Base-by-base conservation (phyloP, 2,113 vertebrate species). In the Salvelinus sp. region DNA sequence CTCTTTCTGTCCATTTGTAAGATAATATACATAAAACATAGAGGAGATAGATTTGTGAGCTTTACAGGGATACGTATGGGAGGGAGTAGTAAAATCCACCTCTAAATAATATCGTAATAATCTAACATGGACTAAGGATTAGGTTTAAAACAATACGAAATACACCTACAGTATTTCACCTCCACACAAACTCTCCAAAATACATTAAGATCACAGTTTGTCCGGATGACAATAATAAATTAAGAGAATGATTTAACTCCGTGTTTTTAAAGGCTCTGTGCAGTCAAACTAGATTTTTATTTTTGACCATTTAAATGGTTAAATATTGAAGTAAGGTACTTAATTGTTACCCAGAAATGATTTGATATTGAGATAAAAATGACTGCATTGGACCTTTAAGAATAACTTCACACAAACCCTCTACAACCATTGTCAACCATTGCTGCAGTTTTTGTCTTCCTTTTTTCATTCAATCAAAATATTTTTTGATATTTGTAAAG, bases 31-130 rank as follows among this genome's bases (percentile, higher is more conserved):
- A 86, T 87, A 90, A 83, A 85, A 44, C 38, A 88, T 86, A 92
- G 79, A 85, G 78, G 88, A 89, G 90, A 84, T 92, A 91, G 85
- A 89, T 91, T 87, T 91, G 85, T 84, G 85, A 90, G 81, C 88
- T 91, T 88, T 89, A 44, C 38, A 44, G 9, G 38, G 10, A 88
- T 86, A 85, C 82, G 79, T 76, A 76, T 80, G 71, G 80, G 77
- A 83, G 44, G 76, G 75, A 69, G 30, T 78, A 77, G 81, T 77
- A 65, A 74, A 86, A 77, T 86, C 80, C 70, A 7, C 18, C 6
- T 86, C 69, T 87, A 90, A 83, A 88, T 48, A 69, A 87, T 82
- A 75, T 54, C 1, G 38, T 72, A 73, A 73, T 79, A 77, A 81
- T 73, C 68, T 69, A 69, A 69, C 38, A 85, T 86, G 92, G 91